Base-by-base conservation (phyloP, 64 coral and sea anemone genomes). In the Montipora foliosa region DNA sequence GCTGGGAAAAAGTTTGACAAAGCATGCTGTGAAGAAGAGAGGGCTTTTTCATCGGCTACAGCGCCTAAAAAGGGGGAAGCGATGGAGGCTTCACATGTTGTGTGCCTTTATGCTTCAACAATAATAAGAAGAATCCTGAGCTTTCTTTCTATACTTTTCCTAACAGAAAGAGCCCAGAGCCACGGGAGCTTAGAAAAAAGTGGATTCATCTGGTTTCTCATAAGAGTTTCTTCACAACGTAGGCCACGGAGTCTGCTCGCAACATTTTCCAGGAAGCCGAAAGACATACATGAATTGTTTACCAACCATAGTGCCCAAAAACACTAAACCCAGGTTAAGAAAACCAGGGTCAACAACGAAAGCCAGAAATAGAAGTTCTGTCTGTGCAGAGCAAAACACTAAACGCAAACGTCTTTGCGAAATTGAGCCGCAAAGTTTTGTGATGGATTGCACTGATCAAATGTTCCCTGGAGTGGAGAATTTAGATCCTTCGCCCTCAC, bases 41-140 rank as follows among this genome's bases (percentile, higher is more conserved):
- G 14, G 5, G 29, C 3, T 57, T 52, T 52, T 80, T 80, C 9
- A 52, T 52, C 78, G 37, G 19, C 53, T 14, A 80, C 29, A 21
- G 47, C 19, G 20, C 53, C 78, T 8, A 80, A 21, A 83, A 29
- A 6, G 50, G 24, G 64, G 64, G 64, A 68, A 15, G 13, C 17
- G 13, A 68, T 51, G 88, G 88, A n/a, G 88, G 93, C 37, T 90
- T 89, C 77, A 86, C 87, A 13, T 95, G 74, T 50, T 95, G 88
- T 50, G 81, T 95, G 44, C 93, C 87, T 78, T n/a, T 66, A 2
- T 90, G 87, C 51, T 82, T 88, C 21, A 95, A 90, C 8, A 91
- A 80, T 37, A 82, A 76, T 60, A 95, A 92, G 66, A 48, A 25
- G 24, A 25, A 77, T 70, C 88, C 76, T 60, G 76, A 90, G 76